Evolutionary conservation across 1,140 invertebrate species (phyloP).

Genomic region (Parasteatoda tepidariorum): DNA sequence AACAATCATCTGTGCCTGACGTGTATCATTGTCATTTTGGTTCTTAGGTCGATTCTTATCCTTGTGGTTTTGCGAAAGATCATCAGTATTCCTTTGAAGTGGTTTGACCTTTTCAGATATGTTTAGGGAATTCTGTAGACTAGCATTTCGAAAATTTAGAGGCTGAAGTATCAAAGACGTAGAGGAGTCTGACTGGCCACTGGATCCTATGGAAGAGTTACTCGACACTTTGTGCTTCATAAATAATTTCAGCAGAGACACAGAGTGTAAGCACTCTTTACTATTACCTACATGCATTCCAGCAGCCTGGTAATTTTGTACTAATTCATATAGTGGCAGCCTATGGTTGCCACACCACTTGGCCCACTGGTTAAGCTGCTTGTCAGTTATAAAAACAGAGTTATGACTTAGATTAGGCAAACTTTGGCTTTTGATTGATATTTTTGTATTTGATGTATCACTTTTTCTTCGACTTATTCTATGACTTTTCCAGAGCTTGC

Average conservation of each 20-base stretch:
- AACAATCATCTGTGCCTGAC: slow-evolving; percentile 2
- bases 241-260: slow-evolving; percentile 88
- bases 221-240: slow-evolving; percentile 89
- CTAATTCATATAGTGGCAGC: slow-evolving; percentile 77
- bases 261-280: slow-evolving; percentile 70
- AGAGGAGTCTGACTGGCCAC: slow-evolving; percentile 53
- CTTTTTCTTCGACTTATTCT: neutral
- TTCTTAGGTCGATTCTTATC: slow-evolving; percentile 1
- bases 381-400: slow-evolving; percentile 62
- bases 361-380: slow-evolving; percentile 50
- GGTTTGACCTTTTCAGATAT: slow-evolving; percentile 55
- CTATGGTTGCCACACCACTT: slow-evolving; percentile 64
- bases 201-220: slow-evolving; percentile 33
- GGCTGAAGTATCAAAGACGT: slow-evolving; percentile 51
- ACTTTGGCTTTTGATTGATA: slow-evolving; percentile 77
- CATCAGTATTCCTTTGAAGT: slow-evolving; percentile 50
- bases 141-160: slow-evolving; percentile 43
- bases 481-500: slow-evolving; percentile 76
- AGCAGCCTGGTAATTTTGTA: slow-evolving; percentile 71
- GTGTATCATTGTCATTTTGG: slow-evolving; percentile 36
- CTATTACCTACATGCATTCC: slow-evolving; percentile 38
- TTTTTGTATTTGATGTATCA: slow-evolving; percentile 44
- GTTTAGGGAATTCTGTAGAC: slow-evolving; percentile 48
- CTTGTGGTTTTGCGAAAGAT: slow-evolving; percentile 15
- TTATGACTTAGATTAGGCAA: slow-evolving; percentile 76